Evolutionary conservation across 1,140 invertebrate species (phyloP).

Genomic region (Brachionus angularis): DNA sequence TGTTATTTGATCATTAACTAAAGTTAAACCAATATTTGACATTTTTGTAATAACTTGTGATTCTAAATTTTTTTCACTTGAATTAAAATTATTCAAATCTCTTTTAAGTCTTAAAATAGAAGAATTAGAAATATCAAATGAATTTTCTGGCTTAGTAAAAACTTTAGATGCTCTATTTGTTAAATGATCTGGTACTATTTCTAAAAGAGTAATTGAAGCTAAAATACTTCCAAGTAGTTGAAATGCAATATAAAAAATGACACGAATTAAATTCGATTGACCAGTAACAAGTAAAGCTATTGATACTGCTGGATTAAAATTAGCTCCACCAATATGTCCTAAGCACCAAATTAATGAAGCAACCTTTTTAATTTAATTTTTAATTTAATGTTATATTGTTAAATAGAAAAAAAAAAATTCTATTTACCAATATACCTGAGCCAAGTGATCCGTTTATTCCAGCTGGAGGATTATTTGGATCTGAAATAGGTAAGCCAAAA

Average conservation of each 20-base stretch:
- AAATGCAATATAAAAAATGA: slow-evolving; percentile 68
- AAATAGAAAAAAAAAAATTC: slow-evolving; percentile 46
- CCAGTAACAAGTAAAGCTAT: slow-evolving; percentile 65
- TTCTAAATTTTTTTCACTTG: background rate
- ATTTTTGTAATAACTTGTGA: background rate
- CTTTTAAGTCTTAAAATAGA: background rate
- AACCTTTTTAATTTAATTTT: background rate
- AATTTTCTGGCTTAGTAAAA: too few species aligned
- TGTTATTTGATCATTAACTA: slow-evolving; percentile 46
- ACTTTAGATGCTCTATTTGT: background rate
- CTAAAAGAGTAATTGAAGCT: slow-evolving; percentile 62
- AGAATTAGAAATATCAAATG: background rate
- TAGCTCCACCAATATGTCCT: slow-evolving; percentile 78
- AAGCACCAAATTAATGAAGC: slow-evolving; percentile 56
- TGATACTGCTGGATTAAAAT: slow-evolving; percentile 83
- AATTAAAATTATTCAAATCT: slow-evolving; percentile 29
- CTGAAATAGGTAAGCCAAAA: slow-evolving; percentile 5
- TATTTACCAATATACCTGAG: slow-evolving; percentile 51
- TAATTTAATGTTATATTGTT: background rate
- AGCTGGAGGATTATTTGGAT: background rate
- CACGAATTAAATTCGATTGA: slow-evolving; percentile 62
- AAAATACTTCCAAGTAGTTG: slow-evolving; percentile 72
- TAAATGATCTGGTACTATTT: slow-evolving; percentile 57
- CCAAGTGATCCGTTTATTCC: slow-evolving; percentile 23
- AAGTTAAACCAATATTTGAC: slow-evolving; percentile 62